phyloP scores from a whole-genome alignment of 2,113 vertebrate species.

The Nicator chloris region DNA sequence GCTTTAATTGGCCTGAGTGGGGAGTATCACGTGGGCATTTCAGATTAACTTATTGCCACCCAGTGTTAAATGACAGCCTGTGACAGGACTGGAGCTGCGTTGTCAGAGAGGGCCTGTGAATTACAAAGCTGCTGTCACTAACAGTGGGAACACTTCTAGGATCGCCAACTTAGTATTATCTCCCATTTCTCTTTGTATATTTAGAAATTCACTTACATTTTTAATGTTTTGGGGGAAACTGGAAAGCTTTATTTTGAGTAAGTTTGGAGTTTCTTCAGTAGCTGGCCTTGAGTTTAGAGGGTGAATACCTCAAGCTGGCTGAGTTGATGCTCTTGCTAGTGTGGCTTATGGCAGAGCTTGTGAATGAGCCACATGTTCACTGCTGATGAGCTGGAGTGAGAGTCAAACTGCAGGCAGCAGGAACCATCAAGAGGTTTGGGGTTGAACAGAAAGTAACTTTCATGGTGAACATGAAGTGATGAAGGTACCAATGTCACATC shows the following conservation, averaged over 20 bases:
- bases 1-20: background rate
- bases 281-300: background rate
- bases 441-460: background rate
- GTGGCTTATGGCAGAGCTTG: background rate
- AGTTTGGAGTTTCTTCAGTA: background rate
- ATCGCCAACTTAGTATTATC: fast-evolving
- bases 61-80: background rate
- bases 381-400: background rate
- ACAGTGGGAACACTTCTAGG: background rate
- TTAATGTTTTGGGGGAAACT: background rate
- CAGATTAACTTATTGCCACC: background rate
- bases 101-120: background rate
- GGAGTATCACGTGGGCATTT: background rate
- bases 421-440: background rate
- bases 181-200: background rate
- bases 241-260: background rate
- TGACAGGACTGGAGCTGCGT: background rate
- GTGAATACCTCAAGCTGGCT: background rate
- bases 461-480: background rate
- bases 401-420: background rate
- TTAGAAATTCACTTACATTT: background rate
- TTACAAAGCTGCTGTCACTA: background rate
- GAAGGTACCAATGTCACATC: background rate
- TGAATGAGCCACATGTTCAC: background rate
- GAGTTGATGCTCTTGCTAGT: background rate